Evolutionary conservation across 2,888 invertebrate genomes (phyloP).

Genomic region (Apodemia zela): DNA sequence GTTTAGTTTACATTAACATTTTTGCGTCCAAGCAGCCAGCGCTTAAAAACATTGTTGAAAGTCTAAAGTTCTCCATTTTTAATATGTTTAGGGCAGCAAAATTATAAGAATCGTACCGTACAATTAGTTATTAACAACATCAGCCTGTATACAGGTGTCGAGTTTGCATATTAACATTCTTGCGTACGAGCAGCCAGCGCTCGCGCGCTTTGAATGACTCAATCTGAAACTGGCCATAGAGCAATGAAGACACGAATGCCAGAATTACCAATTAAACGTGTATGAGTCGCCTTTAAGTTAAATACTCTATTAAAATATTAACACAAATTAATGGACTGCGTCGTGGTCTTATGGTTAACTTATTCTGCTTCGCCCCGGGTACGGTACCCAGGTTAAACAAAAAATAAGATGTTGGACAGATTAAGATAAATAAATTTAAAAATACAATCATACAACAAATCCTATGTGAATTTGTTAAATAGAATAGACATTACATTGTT

Average conservation of each 20-base stretch:
- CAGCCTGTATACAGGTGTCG: slow-evolving; percentile 33
- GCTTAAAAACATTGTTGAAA: slow-evolving; percentile 20
- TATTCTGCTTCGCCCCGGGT: too few species aligned
- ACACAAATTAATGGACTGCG: too few species aligned
- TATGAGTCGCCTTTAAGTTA: background rate
- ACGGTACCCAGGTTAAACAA: too few species aligned
- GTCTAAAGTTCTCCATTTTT: too few species aligned
- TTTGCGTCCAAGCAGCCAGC: slow-evolving; percentile 39
- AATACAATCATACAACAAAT: too few species aligned
- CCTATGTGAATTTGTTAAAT: too few species aligned
- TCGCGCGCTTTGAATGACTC: slow-evolving; percentile 51
- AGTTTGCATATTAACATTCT: slow-evolving; percentile 65
- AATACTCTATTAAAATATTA: too few species aligned
- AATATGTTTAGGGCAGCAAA: too few species aligned
- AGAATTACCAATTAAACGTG: slow-evolving; percentile 3
- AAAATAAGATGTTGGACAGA: too few species aligned
- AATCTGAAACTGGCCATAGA: slow-evolving; percentile 55
- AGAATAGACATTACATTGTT: too few species aligned
- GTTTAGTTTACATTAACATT: slow-evolving; percentile 59
- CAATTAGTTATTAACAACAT: slow-evolving; percentile 16
- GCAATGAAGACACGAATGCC: slow-evolving; percentile 31
- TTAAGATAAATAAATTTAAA: too few species aligned
- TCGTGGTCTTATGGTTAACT: too few species aligned
- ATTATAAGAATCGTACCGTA: background rate
- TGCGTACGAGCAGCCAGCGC: slow-evolving; percentile 37